Conservation (phyloP, 2,113 vertebrate genomes). For the Dasyprocta punctata region DNA sequence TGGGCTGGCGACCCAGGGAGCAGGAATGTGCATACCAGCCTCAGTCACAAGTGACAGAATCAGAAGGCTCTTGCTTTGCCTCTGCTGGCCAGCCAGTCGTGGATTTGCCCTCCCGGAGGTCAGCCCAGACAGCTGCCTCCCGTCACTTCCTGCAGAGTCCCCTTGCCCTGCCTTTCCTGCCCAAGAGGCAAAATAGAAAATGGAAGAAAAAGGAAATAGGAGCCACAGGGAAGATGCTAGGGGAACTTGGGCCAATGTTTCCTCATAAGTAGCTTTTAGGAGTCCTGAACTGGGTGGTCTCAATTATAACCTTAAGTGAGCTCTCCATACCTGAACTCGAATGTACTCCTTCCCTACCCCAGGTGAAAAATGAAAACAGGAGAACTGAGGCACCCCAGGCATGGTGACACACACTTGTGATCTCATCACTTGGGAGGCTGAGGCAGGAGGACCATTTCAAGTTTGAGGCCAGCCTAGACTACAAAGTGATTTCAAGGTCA, state of each 20-base stretch:
- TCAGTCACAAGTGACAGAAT: slow-evolving; percentile 83
- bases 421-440: neutral
- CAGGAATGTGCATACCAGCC: slow-evolving; percentile 83
- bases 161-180: slow-evolving; percentile 81
- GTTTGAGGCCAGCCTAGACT: no score
- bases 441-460: neutral
- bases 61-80: slow-evolving; percentile 79
- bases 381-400: neutral
- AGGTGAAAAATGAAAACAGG: neutral
- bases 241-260: neutral
- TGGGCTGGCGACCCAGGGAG: slow-evolving; percentile 80
- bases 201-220: slow-evolving; percentile 66
- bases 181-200: slow-evolving; percentile 81
- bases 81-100: slow-evolving; percentile 83
- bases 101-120: slow-evolving; percentile 83
- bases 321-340: neutral
- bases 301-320: neutral
- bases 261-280: neutral
- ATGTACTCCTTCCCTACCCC: neutral
- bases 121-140: slow-evolving; percentile 84
- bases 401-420: neutral
- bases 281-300: neutral
- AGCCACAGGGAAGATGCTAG: neutral
- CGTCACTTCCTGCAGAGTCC: slow-evolving; percentile 85
- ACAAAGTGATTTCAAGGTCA: no score